Conservation (phyloP, 2,113 vertebrate species). For the Otus sunia region DNA sequence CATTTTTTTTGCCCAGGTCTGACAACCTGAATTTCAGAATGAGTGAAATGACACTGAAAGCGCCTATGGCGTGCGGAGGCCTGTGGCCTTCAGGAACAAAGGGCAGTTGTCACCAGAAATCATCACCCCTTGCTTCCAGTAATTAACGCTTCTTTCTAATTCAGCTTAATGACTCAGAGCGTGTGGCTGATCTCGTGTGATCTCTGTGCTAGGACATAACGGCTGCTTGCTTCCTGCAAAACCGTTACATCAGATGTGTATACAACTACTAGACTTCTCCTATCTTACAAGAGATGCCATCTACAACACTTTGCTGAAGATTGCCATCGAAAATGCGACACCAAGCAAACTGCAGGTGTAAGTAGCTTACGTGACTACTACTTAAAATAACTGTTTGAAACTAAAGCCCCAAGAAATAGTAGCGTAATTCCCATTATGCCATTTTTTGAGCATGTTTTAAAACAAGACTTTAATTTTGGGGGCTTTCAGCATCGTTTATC, state of each 20-base stretch:
- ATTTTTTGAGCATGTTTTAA: neutral
- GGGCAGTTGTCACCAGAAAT: neutral
- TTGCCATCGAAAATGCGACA: slow-evolving; percentile 69
- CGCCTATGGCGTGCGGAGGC: neutral
- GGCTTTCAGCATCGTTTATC: neutral
- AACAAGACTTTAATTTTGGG: too few species aligned
- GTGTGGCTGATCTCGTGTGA: neutral
- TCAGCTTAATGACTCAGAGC: neutral
- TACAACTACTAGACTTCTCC: slow-evolving; percentile 82
- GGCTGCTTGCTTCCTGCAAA: slow-evolving; percentile 76
- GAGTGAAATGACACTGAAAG: neutral
- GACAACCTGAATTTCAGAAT: neutral
- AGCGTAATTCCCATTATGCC: neutral
- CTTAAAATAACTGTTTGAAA: neutral
- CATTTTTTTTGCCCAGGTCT: neutral
- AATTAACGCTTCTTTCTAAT: neutral
- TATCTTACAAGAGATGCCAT: slow-evolving; percentile 80
- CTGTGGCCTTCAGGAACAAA: neutral
- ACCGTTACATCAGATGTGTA: slow-evolving; percentile 74
- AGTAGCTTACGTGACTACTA: neutral
- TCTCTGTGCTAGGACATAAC: slow-evolving; percentile 81
- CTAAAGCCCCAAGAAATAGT: neutral
- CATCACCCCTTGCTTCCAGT: neutral
- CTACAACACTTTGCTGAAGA: slow-evolving; percentile 81
- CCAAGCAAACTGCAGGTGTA: slow-evolving; percentile 86